phyloP scores from a whole-genome alignment of 1,140 invertebrate genomes.

The Drosophila lini region DNA sequence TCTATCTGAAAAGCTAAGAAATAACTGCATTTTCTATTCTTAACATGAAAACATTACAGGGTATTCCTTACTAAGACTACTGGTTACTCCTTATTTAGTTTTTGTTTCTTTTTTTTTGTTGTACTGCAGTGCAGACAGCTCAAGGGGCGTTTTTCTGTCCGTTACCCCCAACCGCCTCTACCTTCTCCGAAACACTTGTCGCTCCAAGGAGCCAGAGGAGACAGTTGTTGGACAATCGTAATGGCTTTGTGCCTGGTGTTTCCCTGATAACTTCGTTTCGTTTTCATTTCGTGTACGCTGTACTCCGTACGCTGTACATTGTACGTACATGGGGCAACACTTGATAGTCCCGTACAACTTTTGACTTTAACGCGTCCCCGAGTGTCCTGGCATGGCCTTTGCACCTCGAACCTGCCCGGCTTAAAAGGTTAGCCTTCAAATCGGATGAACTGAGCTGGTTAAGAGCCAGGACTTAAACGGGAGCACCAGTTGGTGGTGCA shows the following conservation, averaged over 20 bases:
- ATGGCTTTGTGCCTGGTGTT: conserved; percentile 62
- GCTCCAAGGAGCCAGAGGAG: conserved; percentile 32
- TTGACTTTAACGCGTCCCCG: conserved; percentile 70
- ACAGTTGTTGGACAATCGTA: conserved; percentile 47
- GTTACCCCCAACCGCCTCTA: background rate
- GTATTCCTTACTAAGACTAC: background rate
- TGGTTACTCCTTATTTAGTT: background rate
- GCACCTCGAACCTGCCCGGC: conserved; percentile 2
- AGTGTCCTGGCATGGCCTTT: conserved; percentile 59
- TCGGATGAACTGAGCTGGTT: conserved; percentile 30
- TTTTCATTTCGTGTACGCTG: conserved; percentile 55
- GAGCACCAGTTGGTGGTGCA: conserved; percentile 17
- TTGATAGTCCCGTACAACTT: conserved; percentile 65
- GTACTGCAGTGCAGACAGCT: conserved; percentile 30
- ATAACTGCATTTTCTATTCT: too few species aligned
- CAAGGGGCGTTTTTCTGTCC: conserved; percentile 16
- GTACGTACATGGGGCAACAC: conserved; percentile 50
- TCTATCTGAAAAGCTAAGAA: background rate
- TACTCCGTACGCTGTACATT: conserved; percentile 12
- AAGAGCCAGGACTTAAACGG: conserved; percentile 7
- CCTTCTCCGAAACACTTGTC: conserved; percentile 58
- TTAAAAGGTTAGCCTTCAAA: conserved; percentile 14
- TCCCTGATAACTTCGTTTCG: conserved; percentile 73
- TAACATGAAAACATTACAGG: background rate
- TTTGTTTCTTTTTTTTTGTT: background rate